phyloP scores from a whole-genome alignment of 2,797 vertebrate genomes.

The Girardinus metallicus region DNA sequence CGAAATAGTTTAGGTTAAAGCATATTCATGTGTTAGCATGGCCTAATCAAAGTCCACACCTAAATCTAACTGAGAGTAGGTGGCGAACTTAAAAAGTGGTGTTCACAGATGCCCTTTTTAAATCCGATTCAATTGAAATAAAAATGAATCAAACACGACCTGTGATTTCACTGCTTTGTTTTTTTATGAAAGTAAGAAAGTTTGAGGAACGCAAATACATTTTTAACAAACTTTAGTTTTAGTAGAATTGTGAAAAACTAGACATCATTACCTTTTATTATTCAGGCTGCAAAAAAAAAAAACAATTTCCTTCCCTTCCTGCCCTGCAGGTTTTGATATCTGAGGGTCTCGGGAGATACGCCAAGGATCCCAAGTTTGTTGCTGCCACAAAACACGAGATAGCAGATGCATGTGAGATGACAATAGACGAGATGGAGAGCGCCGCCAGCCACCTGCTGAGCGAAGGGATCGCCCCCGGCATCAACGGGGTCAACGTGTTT shows the following conservation, averaged over 20 bases:
- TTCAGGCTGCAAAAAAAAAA: neutral
- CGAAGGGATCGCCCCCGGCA: slow-evolving; percentile 82
- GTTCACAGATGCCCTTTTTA: neutral
- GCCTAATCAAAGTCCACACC: neutral
- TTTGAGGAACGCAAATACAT: neutral
- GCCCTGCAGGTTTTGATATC: slow-evolving; percentile 94
- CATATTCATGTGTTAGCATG: too few species aligned
- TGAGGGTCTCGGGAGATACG: slow-evolving; percentile 95
- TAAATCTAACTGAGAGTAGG: neutral
- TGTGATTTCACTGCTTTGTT: neutral
- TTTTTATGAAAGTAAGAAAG: neutral
- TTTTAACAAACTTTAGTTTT: neutral
- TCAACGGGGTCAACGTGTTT: slow-evolving; percentile 87
- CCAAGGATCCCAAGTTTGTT: slow-evolving; percentile 97
- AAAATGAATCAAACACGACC: neutral
- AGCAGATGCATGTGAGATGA: slow-evolving; percentile 97
- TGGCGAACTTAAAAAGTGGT: neutral
- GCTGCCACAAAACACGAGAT: slow-evolving; percentile 97
- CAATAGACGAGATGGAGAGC: slow-evolving; percentile 99
- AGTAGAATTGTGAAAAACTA: neutral
- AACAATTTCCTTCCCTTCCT: slow-evolving; percentile 15
- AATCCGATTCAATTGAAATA: neutral
- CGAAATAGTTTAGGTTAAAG: neutral
- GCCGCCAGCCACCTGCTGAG: slow-evolving; percentile 96
- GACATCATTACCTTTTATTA: neutral